phyloP scores from a whole-genome alignment of 2,888 invertebrate species.

The Timema cristinae region DNA sequence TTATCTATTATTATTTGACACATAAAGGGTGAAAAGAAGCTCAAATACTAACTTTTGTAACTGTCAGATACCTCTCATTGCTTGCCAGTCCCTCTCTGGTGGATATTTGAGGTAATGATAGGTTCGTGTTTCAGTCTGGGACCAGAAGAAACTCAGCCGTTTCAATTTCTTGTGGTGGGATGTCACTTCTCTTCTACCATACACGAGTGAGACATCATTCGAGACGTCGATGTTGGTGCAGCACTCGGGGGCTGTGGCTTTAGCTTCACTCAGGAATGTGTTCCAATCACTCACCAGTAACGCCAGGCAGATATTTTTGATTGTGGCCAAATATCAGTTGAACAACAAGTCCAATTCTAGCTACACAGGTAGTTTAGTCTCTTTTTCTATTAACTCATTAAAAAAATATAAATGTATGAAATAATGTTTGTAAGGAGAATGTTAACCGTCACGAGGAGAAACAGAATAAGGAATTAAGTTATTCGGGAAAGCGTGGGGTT shows the following conservation, averaged over 20 bases:
- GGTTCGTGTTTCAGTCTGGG: slow-evolving; percentile 69
- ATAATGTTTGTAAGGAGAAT: too few species aligned
- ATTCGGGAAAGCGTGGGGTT: too few species aligned
- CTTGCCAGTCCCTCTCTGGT: too few species aligned
- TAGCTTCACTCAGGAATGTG: slow-evolving; percentile 85
- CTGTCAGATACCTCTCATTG: too few species aligned
- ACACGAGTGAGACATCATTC: slow-evolving; percentile 77
- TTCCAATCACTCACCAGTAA: slow-evolving; percentile 87
- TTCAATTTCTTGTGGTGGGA: slow-evolving; percentile 92
- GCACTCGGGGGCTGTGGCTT: slow-evolving; percentile 68
- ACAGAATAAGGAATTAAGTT: too few species aligned
- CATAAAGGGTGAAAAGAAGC: too few species aligned
- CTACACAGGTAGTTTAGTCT: slow-evolving; percentile 62
- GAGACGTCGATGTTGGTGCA: slow-evolving; percentile 81
- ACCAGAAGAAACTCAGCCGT: slow-evolving; percentile 75
- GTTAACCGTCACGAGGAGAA: too few species aligned
- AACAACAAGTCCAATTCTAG: slow-evolving; percentile 65
- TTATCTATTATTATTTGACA: too few species aligned
- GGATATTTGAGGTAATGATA: too few species aligned
- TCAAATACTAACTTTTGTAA: too few species aligned
- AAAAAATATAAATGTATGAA: too few species aligned
- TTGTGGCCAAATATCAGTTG: slow-evolving; percentile 78
- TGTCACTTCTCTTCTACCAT: slow-evolving; percentile 77
- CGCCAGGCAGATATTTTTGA: slow-evolving; percentile 76
- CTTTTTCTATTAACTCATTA: slow-evolving; percentile 15